Evolutionary conservation across 2,113 vertebrate species (phyloP), one percentile per base, ranked within the genome.

Genomic region (Colius striatus): DNA sequence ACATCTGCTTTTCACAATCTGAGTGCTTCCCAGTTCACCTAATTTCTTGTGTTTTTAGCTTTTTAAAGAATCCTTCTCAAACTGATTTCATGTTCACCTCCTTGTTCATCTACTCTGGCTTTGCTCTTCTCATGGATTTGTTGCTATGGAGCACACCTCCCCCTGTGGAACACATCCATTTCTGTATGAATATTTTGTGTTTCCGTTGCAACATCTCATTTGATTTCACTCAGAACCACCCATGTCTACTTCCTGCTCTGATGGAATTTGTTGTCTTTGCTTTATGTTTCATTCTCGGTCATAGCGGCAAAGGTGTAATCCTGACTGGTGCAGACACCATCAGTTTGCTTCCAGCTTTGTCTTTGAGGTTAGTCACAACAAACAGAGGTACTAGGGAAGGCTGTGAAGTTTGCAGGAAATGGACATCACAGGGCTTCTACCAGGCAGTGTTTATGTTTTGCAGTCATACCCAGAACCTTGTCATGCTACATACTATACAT

Each of bases 251-350:
- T 93, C 83, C 74, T 91, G 30, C 23, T 73, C 43, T 23, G 66
- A 57, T 25, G 13, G 38, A 91, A 88, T 92, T 76, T 73, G n/a
- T 84, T 78, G 32, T 54, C 58, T 74, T 93, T 85, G 22, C 45
- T 78, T 89, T 87, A 71, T 57, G 87, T 87, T 63, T 95, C 74
- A 92, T 86, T 45, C 27, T 87, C 84, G 30, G n/a, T 86, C 55
- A 78, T 6, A 60, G 16, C 7, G 60, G 30, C 32, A 71, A 87
- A 90, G 57, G 30, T 91, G 57, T 47, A 73, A 63, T 54, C 21
- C 41, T 76, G 73, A 76, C 57, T 51, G 25, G 25, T n/a, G 19
- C 68, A 93, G 73, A 53, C 67, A 73, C 57, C 36, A 50, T n/a
- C 3, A 0, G 6, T 50, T 36, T 87, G 65, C 30, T 58, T 68